Conservation (phyloP, 1,140 invertebrate genomes). For the Melanaphis sacchari region DNA sequence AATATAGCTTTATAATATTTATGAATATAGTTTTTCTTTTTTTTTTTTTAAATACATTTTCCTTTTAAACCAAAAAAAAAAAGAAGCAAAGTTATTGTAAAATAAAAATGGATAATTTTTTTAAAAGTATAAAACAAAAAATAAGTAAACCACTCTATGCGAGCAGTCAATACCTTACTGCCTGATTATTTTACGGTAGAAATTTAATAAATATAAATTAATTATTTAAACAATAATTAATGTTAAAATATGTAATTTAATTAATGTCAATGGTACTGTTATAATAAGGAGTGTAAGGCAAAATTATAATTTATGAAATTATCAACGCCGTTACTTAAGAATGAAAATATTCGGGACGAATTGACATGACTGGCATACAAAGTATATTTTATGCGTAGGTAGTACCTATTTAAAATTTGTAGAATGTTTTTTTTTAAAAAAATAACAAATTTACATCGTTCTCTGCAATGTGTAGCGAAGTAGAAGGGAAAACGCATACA, state of each 20-base stretch:
- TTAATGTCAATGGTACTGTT: not conserved
- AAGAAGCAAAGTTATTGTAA: not conserved
- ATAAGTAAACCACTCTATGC: not conserved
- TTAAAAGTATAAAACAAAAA: not conserved
- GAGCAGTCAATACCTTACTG: not conserved
- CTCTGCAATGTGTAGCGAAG: not conserved
- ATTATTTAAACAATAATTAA: not conserved
- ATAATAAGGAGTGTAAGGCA: not conserved
- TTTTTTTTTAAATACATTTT: not conserved
- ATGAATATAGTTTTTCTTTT: not conserved
- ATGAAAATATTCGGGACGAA: not conserved
- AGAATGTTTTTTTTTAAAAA: not conserved
- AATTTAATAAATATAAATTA: not conserved
- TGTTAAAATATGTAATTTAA: not conserved
- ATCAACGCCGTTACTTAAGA: not conserved
- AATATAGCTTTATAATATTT: not conserved
- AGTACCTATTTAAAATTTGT: not conserved
- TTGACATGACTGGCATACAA: not conserved
- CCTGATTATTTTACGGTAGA: not conserved
- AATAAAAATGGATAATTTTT: not conserved
- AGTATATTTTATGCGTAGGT: not conserved
- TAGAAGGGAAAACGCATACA: not conserved
- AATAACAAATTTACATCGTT: not conserved
- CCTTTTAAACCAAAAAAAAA: not conserved
- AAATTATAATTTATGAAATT: not conserved